Evolutionary conservation across 2,113 vertebrate species (phyloP).

Genomic region (Pandion haliaetus): DNA sequence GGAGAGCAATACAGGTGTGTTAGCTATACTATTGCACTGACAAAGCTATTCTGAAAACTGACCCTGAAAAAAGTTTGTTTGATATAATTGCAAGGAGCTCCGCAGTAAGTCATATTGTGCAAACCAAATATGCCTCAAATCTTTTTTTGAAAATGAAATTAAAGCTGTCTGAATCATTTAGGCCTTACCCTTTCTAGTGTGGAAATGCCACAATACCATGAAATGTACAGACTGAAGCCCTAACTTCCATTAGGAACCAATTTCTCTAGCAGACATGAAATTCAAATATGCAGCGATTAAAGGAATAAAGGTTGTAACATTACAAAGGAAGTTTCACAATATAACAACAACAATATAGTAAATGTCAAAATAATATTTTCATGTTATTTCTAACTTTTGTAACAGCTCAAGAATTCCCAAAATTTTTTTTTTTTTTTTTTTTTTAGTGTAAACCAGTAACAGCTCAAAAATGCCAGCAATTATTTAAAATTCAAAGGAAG

Average conservation of each 20-base stretch:
- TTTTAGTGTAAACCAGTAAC: neutral
- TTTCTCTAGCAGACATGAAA: neutral
- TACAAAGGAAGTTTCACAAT: neutral
- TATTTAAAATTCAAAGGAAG: neutral
- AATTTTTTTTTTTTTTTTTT: neutral
- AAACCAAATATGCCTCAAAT: neutral
- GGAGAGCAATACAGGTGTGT: neutral
- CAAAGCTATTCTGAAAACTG: neutral
- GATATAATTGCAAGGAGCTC: neutral
- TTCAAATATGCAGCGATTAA: neutral
- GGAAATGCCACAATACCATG: neutral
- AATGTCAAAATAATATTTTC: neutral
- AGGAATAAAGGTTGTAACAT: neutral
- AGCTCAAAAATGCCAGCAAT: neutral
- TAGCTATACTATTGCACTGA: neutral
- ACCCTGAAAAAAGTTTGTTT: neutral
- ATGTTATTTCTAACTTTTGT: neutral
- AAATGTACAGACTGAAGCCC: neutral
- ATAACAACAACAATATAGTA: neutral
- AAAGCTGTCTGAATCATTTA: neutral
- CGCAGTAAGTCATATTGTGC: neutral
- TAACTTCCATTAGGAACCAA: neutral
- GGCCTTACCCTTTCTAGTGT: neutral
- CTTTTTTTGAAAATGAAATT: neutral
- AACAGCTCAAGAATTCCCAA: neutral